Evolutionary conservation across 2,113 vertebrate genomes (phyloP), one percentile per base, ranked within the genome.

Genomic region (Pithys albifrons): DNA sequence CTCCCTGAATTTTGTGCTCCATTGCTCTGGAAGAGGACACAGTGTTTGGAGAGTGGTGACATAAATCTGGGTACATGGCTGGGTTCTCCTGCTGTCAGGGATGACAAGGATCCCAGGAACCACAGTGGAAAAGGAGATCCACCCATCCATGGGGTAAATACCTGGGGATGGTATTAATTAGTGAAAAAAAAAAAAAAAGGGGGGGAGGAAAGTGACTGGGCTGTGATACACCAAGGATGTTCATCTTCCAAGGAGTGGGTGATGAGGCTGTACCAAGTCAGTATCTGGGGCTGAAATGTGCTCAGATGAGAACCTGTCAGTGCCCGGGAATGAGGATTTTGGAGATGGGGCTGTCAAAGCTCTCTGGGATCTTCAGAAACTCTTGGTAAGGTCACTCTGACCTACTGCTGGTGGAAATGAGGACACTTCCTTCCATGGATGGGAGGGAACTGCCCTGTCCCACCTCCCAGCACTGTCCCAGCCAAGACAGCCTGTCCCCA

Each of bases 1-100:
- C 79, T 67, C 12, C 87, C 57, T 29, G 61, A 79, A 52, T 48
- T 74, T 84, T 69, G 74, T 85, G 93, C 90, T 94, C 88, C 71
- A 7, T 2, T 85, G 85, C 77, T 72, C 74, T 9, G 1, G 7
- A 16, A 76, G 88, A 65, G 58, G 58, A 89, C 74, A 37, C 24
- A 0, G 74, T 1, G 35, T 37, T 31, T 37, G 28, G 45, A 91
- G 78, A 0, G 0, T 3, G 39, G 62, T 8, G 78, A 75, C 71
- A 90, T 85, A 61, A 69, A 46, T 79, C 82, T 80, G 85, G 72
- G 81, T 9, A 2, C 7, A 0, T 8, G 74, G 51, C 57, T 66
- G 62, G 8, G 28, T 13, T 13, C 83, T 91, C 24, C 59, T 62
- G 46, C 59, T 11, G 1, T 6, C 16, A 10, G 74, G 46, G 24